Evolutionary conservation across 2,888 invertebrate species (phyloP).

Genomic region (Athalia rosae): DNA sequence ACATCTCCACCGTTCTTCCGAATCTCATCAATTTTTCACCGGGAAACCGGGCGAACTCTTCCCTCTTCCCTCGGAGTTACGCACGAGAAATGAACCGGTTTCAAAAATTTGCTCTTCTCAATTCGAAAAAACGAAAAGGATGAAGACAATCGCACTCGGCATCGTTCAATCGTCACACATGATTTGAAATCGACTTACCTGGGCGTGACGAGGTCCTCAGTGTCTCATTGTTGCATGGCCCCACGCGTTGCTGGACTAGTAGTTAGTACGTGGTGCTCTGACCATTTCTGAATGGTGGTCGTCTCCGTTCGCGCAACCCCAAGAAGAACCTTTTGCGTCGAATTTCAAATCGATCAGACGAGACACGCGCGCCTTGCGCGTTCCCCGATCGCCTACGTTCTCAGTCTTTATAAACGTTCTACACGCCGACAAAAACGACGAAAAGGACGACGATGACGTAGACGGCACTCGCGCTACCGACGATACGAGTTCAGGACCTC

Average conservation of each 20-base stretch:
- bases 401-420: slow-evolving; percentile 10
- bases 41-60: no score
- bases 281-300: slow-evolving; percentile 41
- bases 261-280: slow-evolving; percentile 43
- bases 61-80: no score
- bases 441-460: not conserved
- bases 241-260: slow-evolving; percentile 44
- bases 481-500: no score
- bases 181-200: slow-evolving; percentile 53
- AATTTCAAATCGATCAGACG: slow-evolving; percentile 68
- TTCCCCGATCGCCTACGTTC: slow-evolving; percentile 12
- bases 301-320: slow-evolving; percentile 30
- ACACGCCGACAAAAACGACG: not conserved
- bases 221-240: slow-evolving; percentile 35
- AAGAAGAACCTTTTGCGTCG: slow-evolving; percentile 59
- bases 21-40: no score
- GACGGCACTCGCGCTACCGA: not conserved
- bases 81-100: no score
- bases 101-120: no score
- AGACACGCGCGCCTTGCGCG: slow-evolving; percentile 43
- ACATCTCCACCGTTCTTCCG: no score
- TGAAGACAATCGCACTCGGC: not conserved
- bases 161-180: not conserved
- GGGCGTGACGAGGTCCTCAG: slow-evolving; percentile 55
- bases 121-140: no score